These are phyloP conservation scores for Andrena bicolor DNA, from an alignment of 2,888 invertebrate genomes.

Conservation along the genomic window DNA sequence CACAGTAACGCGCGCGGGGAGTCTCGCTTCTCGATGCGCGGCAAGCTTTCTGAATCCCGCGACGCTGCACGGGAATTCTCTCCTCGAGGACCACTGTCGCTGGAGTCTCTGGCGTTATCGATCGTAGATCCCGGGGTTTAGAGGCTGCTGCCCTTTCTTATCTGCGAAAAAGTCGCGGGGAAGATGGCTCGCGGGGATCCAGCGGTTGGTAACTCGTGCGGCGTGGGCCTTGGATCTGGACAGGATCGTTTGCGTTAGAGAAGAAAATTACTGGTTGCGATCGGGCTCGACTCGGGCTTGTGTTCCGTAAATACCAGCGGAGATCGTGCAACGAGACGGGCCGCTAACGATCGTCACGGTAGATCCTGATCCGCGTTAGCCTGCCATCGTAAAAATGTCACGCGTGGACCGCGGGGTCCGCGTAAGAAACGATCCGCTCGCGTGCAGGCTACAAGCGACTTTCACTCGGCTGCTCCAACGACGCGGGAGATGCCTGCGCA, in stretches of 20 bases:
- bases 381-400: conserved; percentile 67
- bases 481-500: conserved; percentile 47
- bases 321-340: conserved; percentile 19
- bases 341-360: conserved; percentile 46
- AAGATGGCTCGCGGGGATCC: neutral
- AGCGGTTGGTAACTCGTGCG: conserved; percentile 4
- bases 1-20: neutral
- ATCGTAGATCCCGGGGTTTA: conserved; percentile 4
- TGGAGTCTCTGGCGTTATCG: neutral
- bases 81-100: neutral
- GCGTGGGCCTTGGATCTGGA: too few relatives aligned
- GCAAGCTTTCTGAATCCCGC: neutral
- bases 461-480: conserved; percentile 52
- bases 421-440: conserved; percentile 40
- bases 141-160: neutral
- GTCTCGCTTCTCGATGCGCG: conserved; percentile 3
- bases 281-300: neutral
- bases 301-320: conserved; percentile 31
- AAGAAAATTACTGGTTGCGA: neutral
- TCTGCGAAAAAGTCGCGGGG: neutral
- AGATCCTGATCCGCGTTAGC: conserved; percentile 28
- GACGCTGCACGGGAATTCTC: neutral
- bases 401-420: conserved; percentile 51
- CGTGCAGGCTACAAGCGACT: conserved; percentile 46
- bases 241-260: neutral